Conservation (phyloP, 2,797 vertebrate species). For the Muscicapa striata region DNA sequence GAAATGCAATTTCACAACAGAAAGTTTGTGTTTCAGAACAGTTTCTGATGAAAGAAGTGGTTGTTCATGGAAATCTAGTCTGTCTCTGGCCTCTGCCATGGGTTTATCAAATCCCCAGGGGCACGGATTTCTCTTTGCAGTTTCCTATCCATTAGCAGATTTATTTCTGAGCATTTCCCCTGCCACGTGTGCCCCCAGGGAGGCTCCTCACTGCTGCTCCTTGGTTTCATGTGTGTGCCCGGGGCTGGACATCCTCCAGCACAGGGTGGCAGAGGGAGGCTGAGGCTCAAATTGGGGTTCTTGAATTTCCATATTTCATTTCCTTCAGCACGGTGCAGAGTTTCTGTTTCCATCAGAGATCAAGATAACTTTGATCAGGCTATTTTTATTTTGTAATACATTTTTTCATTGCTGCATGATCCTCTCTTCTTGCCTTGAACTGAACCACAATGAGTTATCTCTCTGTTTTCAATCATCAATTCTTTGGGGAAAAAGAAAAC, state of each 20-base stretch:
- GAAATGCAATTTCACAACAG: background rate
- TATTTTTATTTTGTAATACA: constrained; percentile 5
- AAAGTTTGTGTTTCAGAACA: background rate
- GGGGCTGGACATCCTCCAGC: rapidly evolving
- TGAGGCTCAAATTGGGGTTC: background rate
- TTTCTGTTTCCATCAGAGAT: background rate
- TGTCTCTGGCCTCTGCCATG: background rate
- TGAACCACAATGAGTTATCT: background rate
- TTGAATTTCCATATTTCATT: constrained; percentile 1
- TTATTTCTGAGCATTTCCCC: background rate
- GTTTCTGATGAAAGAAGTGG: background rate
- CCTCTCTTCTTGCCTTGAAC: background rate
- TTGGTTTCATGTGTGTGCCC: rapidly evolving
- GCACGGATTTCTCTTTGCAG: background rate
- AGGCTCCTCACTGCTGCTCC: rapidly evolving
- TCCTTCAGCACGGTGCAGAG: background rate
- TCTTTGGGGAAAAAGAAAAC: background rate
- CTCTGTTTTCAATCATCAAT: background rate
- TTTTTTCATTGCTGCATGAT: background rate
- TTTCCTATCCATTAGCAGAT: background rate
- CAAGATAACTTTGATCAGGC: background rate
- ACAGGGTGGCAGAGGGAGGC: background rate
- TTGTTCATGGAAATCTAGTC: background rate
- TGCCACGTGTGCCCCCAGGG: background rate
- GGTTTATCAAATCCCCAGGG: background rate